phyloP scores from a whole-genome alignment of 37 sponge, comb jelly and placozoan species.

The Theonella swinhoei region DNA sequence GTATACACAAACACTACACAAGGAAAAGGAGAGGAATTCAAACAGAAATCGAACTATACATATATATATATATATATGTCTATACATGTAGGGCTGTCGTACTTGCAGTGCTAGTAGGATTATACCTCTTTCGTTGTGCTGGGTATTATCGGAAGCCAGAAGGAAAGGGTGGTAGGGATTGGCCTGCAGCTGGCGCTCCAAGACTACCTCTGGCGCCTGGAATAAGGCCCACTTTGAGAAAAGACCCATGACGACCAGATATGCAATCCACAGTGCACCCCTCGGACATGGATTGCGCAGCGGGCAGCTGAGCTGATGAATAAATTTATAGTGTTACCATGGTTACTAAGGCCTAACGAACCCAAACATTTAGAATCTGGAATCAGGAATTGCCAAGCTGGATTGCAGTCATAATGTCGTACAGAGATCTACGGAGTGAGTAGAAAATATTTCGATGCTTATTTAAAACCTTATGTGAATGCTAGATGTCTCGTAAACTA shows the following conservation, averaged over 20 bases:
- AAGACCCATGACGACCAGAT: not conserved
- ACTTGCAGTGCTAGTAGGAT: too few species aligned
- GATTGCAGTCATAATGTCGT: slow-evolving; percentile 64
- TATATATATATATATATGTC: too few species aligned
- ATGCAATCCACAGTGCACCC: too few species aligned
- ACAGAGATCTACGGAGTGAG: slow-evolving; percentile 92
- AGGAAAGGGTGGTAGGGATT: slow-evolving; percentile 59
- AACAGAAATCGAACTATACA: too few species aligned
- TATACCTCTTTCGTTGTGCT: not conserved
- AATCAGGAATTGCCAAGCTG: too few species aligned
- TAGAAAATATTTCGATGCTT: not conserved
- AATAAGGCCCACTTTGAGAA: slow-evolving; percentile 12
- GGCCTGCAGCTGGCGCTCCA: slow-evolving; percentile 23
- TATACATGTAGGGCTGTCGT: too few species aligned
- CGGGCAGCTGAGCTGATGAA: too few species aligned
- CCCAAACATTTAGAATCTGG: too few species aligned
- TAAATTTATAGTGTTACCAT: slow-evolving; percentile 7
- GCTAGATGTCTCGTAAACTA: not conserved
- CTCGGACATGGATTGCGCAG: too few species aligned
- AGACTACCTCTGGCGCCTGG: slow-evolving; percentile 22
- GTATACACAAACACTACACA: slow-evolving; percentile 13
- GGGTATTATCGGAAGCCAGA: not conserved
- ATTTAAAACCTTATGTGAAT: not conserved
- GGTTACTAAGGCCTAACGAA: slow-evolving; percentile 22
- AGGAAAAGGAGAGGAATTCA: too few species aligned